phyloP scores from a whole-genome alignment of 2,888 invertebrate genomes.

The Enchytraeus crypticus region DNA sequence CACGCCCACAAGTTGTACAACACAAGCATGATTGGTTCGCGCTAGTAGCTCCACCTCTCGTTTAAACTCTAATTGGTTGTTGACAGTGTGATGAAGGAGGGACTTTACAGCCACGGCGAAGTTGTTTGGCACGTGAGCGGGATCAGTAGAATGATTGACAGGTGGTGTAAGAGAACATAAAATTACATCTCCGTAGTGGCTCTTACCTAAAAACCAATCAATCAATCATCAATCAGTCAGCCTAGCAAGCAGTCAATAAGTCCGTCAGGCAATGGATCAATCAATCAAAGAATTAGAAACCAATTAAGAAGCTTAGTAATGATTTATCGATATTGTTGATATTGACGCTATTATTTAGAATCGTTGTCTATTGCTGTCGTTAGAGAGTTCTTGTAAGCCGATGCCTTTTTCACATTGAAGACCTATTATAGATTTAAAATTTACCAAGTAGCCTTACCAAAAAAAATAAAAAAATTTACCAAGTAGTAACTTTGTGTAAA shows the following conservation, averaged over 20 bases:
- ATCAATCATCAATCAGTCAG: not conserved
- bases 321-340: not conserved
- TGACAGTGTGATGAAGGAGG: constrained; percentile 39
- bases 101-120: constrained; percentile 48
- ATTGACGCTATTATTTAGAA: not conserved
- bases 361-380: not conserved
- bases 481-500: no score
- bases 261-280: no score
- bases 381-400: no score
- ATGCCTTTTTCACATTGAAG: no score
- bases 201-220: constrained; percentile 58
- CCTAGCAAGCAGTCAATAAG: no score
- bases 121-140: constrained; percentile 39
- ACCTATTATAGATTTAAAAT: no score
- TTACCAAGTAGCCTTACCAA: no score
- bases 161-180: constrained; percentile 59
- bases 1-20: constrained; percentile 69
- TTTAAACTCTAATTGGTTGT: constrained; percentile 62
- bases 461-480: no score
- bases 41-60: constrained; percentile 78
- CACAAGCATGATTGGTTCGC: constrained; percentile 61
- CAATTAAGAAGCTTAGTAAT: not conserved
- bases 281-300: no score
- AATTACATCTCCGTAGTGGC: constrained; percentile 84
- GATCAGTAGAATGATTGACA: constrained; percentile 45